These are phyloP conservation scores for Hapalemur alaotrensis DNA, from an alignment of 2,797 vertebrate genomes.

Conservation along the genomic window DNA sequence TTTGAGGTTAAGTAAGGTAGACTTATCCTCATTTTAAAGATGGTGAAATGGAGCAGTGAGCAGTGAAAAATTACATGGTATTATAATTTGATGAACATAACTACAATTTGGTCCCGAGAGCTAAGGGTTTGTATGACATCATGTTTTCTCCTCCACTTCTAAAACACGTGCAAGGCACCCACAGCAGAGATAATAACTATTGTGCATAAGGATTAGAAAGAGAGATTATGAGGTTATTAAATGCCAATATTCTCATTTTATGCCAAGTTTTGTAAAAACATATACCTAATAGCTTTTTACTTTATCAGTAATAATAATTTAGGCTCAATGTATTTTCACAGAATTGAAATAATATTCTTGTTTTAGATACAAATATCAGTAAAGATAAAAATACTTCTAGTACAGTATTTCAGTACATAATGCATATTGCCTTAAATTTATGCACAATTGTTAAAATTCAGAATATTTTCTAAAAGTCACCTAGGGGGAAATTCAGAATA, in stretches of 20 bases:
- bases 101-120: neutral
- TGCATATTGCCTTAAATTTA: neutral
- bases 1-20: neutral
- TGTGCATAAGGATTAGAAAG: neutral
- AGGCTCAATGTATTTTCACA: neutral
- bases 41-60: neutral
- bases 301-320: neutral
- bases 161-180: neutral
- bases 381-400: conserved; percentile 34
- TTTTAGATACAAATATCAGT: conserved; percentile 7
- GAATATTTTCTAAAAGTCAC: neutral
- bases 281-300: neutral
- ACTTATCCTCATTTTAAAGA: neutral
- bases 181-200: neutral
- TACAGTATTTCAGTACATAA: neutral
- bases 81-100: neutral
- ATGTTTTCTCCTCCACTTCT: neutral
- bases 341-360: neutral
- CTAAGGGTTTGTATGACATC: neutral
- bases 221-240: neutral
- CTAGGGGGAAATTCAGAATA: neutral
- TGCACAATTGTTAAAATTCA: neutral
- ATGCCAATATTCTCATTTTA: conserved; percentile 17
- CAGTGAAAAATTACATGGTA: neutral
- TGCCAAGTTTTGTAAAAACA: conserved; percentile 8